Evolutionary conservation across 1,140 invertebrate genomes (phyloP).

Genomic region (Aporrectodea caliginosa): DNA sequence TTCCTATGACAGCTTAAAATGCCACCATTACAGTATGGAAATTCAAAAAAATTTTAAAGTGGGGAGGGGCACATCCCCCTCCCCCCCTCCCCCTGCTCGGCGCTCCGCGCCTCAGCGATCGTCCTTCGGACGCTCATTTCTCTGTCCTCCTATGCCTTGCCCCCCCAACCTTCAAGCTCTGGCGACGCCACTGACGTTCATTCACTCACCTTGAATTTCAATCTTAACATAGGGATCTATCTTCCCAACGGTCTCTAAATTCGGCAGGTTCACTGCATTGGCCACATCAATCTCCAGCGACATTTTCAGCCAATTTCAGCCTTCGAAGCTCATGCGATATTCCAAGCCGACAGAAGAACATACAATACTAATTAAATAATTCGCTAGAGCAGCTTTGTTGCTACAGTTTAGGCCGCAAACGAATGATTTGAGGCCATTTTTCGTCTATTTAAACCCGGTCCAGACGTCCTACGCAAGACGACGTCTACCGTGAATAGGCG

Average conservation of each 20-base stretch:
- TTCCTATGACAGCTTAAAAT: no score
- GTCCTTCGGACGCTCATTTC: no score
- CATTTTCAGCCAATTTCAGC: constrained; percentile 33
- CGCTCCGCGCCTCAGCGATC: no score
- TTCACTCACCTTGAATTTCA: constrained; percentile 48
- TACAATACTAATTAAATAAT: not conserved
- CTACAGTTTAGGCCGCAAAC: not conserved
- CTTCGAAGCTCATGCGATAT: not conserved
- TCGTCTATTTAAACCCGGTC: not conserved
- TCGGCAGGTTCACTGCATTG: constrained; percentile 50
- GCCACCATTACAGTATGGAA: no score
- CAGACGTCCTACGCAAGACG: not conserved
- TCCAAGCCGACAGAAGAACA: not conserved
- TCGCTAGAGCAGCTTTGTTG: not conserved
- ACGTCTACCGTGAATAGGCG: not conserved
- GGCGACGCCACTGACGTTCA: no score
- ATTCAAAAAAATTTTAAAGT: no score
- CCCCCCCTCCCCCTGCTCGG: no score
- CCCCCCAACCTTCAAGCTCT: no score
- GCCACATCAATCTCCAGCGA: constrained; percentile 42
- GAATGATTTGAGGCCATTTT: not conserved
- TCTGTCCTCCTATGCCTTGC: no score
- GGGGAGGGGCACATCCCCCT: no score
- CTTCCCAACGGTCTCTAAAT: constrained; percentile 51
- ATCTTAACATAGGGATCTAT: constrained; percentile 50